Percentiles rank a stretch among this genome's conserved stretches.
These are phyloP conservation scores for Aphaenogaster floridana DNA, from an alignment of 1,140 invertebrate species.

Conservation along the genomic window DNA sequence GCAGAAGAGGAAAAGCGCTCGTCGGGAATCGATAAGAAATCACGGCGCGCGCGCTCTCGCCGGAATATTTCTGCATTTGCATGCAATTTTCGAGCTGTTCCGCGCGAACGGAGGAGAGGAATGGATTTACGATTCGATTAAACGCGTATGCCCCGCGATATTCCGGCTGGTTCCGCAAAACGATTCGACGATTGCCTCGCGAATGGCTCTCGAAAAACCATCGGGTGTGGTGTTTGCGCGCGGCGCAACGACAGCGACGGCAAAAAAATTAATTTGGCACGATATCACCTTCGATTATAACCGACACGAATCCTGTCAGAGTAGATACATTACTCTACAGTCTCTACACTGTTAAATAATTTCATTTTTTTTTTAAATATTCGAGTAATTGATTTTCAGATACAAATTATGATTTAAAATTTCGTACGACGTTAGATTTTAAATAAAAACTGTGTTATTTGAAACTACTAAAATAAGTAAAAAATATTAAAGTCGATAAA, in stretches of 20 bases:
- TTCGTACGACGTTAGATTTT: neutral
- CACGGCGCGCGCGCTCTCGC: conserved; percentile 42
- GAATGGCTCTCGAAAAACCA: conserved; percentile 61
- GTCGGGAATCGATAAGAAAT: conserved; percentile 76
- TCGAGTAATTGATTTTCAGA: neutral
- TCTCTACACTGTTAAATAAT: conserved; percentile 20
- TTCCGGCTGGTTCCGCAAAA: conserved; percentile 63
- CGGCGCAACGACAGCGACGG: conserved; percentile 34
- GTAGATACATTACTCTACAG: neutral
- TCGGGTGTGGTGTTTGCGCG: conserved; percentile 46
- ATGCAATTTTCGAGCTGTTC: conserved; percentile 75
- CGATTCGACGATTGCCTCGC: conserved; percentile 64
- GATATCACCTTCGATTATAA: conserved; percentile 65
- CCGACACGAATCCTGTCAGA: neutral
- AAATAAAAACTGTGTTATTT: neutral
- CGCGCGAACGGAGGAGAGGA: conserved; percentile 67
- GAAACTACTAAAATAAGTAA: neutral
- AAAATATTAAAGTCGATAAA: neutral
- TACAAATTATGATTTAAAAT: conserved; percentile 11
- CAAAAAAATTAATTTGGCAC: conserved; percentile 73
- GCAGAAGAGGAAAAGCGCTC: neutral
- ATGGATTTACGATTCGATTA: conserved; percentile 78
- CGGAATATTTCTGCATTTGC: conserved; percentile 76
- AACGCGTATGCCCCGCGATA: conserved; percentile 65
- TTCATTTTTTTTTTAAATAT: conserved; percentile 23